Base-by-base conservation (phyloP, 2,888 invertebrate genomes). In the Euproctis similis region DNA sequence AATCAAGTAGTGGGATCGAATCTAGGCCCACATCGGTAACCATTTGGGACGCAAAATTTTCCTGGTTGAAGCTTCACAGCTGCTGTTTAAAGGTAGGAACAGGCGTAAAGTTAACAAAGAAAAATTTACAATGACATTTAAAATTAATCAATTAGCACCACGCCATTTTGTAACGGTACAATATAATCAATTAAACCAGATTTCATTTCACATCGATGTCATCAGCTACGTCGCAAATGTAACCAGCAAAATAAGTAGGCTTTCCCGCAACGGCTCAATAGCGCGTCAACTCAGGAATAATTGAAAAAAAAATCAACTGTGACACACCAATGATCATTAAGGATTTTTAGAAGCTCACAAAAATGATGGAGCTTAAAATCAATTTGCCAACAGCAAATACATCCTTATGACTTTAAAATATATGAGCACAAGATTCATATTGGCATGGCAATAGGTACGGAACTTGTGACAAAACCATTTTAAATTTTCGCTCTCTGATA, bases 181-280 rank as follows among this genome's bases (percentile, higher is more conserved):
- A n/a, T n/a, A n/a, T n/a, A n/a, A n/a, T n/a, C n/a, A n/a, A n/a
- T n/a, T n/a, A n/a, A n/a, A n/a, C n/a, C n/a, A n/a, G n/a, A n/a
- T n/a, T n/a, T n/a, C n/a, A n/a, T n/a, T 31, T 31, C 11, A 22
- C 13, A 33, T 26, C 17, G 18, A 24, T 35, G 39, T 39, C 30
- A 36, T 33, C 12, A 21, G 10, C 26, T 21, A 27, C 14, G 12
- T 20, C 7, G 24, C 16, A 31, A 34, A 33, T 8, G 3, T 18
- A 30, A 3, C 12, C 7, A 9, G 14, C 18, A 42, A 24, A n/a
- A 11, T 26, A 26, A 25, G 7, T 11, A 8, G 4, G 6, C 3
- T 29, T 12, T 17, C 17, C 36, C 30, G 33, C 36, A 44, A 48
- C 46, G 32, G 30, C 35, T 39, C 43, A 50, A 54, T 52, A 44